A percentile compares a stretch with the other conserved stretches of the same genome.
Conservation (phyloP, 2,113 vertebrate genomes). For the Redunca redunca region DNA sequence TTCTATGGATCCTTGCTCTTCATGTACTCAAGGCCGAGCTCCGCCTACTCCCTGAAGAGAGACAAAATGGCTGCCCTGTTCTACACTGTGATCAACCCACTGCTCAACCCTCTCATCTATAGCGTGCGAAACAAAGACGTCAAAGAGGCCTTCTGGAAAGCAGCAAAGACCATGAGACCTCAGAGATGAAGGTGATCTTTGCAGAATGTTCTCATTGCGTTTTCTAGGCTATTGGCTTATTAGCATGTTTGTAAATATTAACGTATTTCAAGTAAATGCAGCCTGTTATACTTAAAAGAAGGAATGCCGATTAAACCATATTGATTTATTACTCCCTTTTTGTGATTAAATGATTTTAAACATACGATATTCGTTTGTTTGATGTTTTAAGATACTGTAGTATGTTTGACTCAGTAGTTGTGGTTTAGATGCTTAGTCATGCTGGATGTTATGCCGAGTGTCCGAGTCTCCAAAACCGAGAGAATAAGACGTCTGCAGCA, state of each 20-base stretch:
- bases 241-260: neutral
- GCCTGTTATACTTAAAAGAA: neutral
- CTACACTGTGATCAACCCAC: constrained; percentile 42
- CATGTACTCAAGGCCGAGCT: constrained; percentile 63
- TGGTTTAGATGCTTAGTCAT: no score
- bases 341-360: no score
- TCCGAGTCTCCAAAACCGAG: no score
- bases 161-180: neutral
- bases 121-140: constrained; percentile 65
- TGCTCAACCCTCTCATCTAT: constrained; percentile 66
- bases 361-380: no score
- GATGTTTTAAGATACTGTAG: no score
- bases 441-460: no score
- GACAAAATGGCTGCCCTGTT: constrained; percentile 64
- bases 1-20: constrained; percentile 68
- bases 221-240: neutral
- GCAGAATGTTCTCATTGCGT: neutral
- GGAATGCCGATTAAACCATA: no score
- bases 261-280: neutral
- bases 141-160: constrained; percentile 60
- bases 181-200: neutral
- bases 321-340: no score
- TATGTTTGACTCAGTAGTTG: no score
- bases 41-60: constrained; percentile 40
- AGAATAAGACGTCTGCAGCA: no score